These are phyloP conservation scores for Rhagoletis pomonella DNA, from an alignment of 1,140 invertebrate genomes.

Conservation along the genomic window DNA sequence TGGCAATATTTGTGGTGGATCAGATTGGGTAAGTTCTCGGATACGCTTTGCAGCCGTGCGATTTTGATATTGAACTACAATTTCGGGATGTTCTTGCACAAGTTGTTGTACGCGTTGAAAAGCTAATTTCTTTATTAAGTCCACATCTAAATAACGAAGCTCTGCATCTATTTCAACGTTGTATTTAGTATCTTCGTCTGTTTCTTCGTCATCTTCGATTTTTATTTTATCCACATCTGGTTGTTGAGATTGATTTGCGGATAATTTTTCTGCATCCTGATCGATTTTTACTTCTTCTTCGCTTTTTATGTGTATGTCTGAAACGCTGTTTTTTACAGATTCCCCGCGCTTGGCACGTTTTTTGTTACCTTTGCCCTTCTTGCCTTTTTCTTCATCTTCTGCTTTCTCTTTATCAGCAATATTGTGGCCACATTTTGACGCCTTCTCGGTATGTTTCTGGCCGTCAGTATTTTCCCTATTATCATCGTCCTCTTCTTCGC, in stretches of 20 bases:
- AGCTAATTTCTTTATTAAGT: constrained; percentile 82
- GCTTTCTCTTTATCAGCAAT: constrained; percentile 19
- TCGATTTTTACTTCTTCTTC: constrained; percentile 57
- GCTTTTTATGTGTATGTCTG: constrained; percentile 57
- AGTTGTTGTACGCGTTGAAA: constrained; percentile 85
- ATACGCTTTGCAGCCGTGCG: constrained; percentile 66
- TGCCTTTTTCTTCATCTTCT: constrained; percentile 22
- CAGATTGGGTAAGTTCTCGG: constrained; percentile 59
- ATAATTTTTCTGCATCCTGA: constrained; percentile 60
- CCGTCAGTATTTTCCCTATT: neutral
- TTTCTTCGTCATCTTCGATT: constrained; percentile 62
- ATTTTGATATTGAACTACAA: constrained; percentile 72
- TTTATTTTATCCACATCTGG: constrained; percentile 54
- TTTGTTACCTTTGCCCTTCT: constrained; percentile 18
- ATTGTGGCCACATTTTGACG: neutral
- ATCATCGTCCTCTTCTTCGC: constrained; percentile 58
- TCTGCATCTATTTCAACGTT: constrained; percentile 67
- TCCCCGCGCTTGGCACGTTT: constrained; percentile 55
- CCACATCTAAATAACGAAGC: constrained; percentile 81
- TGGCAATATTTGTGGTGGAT: constrained; percentile 73
- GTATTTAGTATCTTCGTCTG: constrained; percentile 64
- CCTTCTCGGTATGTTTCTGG: neutral
- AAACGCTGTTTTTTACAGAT: constrained; percentile 59
- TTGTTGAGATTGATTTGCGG: constrained; percentile 54
- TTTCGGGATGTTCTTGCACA: constrained; percentile 73